phyloP scores from a whole-genome alignment of 2,797 vertebrate species.

The Martes flavigula region DNA sequence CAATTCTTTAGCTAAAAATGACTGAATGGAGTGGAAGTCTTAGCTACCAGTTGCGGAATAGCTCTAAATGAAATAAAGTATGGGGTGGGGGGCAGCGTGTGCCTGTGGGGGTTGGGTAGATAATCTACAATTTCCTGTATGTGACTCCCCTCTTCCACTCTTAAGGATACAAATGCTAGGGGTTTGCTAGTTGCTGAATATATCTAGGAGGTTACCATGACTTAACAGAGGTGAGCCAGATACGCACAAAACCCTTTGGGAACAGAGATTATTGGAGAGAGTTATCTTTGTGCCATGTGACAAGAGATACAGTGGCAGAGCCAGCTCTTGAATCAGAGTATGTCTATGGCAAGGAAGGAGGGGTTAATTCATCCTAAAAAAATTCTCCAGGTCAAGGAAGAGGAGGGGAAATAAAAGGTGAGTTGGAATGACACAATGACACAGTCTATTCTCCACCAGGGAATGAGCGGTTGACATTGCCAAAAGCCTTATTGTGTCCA shows the following conservation, averaged over 20 bases:
- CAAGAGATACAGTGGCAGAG: not conserved
- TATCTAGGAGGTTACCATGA: not conserved
- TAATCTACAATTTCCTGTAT: not conserved
- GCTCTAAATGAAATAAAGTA: not conserved
- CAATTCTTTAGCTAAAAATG: not conserved
- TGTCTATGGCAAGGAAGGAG: not conserved
- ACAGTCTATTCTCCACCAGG: not conserved
- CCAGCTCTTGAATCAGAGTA: not conserved
- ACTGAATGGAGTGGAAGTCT: not conserved
- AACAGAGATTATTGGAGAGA: not conserved
- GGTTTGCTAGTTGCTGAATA: not conserved
- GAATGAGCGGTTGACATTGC: constrained; percentile 14
- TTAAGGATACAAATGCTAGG: not conserved
- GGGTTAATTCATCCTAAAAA: constrained; percentile 1
- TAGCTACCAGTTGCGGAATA: not conserved
- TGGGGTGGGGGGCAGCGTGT: not conserved
- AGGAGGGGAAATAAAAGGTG: constrained; percentile 58
- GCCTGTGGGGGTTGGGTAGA: rapidly evolving
- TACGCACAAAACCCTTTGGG: not conserved
- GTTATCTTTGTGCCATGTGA: not conserved
- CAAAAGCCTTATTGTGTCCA: constrained; percentile 61
- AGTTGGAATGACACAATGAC: constrained; percentile 54
- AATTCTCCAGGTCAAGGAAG: constrained; percentile 45
- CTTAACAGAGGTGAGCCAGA: not conserved
- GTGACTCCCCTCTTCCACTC: not conserved